A percentile compares a stretch with the other conserved stretches of the same genome.
These are phyloP conservation scores for Catamblyrhynchus diadema DNA, from an alignment of 2,797 vertebrate genomes.

Conservation along the genomic window DNA sequence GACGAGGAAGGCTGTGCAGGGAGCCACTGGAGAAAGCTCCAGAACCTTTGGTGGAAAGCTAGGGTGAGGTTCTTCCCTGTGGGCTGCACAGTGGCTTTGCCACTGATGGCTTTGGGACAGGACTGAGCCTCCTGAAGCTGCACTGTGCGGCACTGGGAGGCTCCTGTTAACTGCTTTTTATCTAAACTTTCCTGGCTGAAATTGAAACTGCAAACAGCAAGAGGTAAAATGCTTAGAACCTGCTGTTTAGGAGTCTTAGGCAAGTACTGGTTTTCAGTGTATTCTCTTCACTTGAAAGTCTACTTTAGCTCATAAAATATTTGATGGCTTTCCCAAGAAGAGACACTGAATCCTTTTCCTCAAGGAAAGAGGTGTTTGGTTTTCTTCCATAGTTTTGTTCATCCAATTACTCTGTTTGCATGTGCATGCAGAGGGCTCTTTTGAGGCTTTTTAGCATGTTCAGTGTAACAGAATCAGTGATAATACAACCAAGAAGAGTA, in stretches of 20 bases:
- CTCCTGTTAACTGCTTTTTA: accelerated
- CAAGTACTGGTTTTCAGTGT: not conserved
- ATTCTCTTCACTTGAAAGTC: not conserved
- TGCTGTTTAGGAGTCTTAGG: not conserved
- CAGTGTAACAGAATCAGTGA: not conserved
- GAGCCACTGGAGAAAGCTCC: not conserved
- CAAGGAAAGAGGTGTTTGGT: not conserved
- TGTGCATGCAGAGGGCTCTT: not conserved
- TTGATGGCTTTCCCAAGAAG: not conserved
- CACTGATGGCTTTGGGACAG: not conserved
- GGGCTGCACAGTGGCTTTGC: not conserved
- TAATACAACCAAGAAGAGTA: not conserved
- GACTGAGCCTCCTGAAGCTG: not conserved
- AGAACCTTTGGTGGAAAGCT: not conserved
- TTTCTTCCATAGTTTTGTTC: not conserved
- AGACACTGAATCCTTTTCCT: not conserved
- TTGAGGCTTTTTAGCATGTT: not conserved
- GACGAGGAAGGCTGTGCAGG: not conserved
- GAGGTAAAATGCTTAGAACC: not conserved
- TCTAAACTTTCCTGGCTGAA: not conserved
- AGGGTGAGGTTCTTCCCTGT: accelerated
- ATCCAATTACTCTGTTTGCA: not conserved
- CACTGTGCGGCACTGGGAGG: accelerated
- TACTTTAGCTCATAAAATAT: not conserved
- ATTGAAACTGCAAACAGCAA: not conserved